These are phyloP conservation scores for Uria lomvia DNA, from an alignment of 2,113 vertebrate species.

Conservation along the genomic window DNA sequence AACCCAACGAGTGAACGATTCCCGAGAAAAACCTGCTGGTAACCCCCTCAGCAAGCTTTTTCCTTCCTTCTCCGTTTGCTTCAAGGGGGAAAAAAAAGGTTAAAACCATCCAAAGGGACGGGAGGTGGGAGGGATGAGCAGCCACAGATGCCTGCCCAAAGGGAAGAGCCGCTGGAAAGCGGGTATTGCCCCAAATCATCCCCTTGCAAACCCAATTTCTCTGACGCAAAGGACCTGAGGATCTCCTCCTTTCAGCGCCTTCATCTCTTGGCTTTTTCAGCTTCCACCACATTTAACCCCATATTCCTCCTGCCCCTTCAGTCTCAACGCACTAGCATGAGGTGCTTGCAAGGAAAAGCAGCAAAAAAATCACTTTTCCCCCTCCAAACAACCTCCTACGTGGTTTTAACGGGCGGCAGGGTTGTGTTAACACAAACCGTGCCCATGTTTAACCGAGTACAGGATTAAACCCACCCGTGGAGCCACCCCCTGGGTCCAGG, in stretches of 20 bases:
- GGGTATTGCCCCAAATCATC: not conserved
- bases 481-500: not conserved
- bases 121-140: not conserved
- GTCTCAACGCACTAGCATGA: accelerated
- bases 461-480: not conserved
- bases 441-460: not conserved
- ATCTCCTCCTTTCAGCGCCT: not conserved
- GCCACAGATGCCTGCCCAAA: not conserved
- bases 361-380: not conserved
- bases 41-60: not conserved
- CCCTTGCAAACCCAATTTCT: not conserved
- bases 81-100: not conserved
- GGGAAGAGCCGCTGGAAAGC: not conserved
- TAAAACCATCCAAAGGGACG: not conserved
- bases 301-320: not conserved
- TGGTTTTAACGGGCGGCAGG: accelerated
- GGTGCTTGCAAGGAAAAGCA: not conserved
- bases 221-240: not conserved
- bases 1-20: accelerated
- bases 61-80: not conserved
- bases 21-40: not conserved
- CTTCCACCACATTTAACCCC: not conserved
- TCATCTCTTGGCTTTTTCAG: not conserved
- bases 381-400: not conserved
- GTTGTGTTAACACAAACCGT: not conserved